Conservation (phyloP, 2,113 vertebrate species). For the Mixornis gularis region DNA sequence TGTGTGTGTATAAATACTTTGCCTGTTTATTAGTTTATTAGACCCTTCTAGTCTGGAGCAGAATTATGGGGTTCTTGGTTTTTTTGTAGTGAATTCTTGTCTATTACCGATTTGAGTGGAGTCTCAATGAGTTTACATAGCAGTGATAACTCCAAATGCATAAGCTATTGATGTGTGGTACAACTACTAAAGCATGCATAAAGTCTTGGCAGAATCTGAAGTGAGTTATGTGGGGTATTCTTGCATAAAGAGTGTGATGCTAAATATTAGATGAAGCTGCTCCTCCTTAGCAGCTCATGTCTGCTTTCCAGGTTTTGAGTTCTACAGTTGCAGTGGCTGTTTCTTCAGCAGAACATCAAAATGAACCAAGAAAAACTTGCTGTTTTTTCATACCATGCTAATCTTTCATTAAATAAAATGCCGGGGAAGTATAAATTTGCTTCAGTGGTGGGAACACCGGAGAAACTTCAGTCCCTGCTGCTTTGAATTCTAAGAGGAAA, state of each 20-base stretch:
- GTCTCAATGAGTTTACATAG: background rate
- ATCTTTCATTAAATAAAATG: background rate
- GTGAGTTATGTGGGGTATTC: background rate
- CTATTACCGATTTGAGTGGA: background rate
- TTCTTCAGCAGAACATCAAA: background rate
- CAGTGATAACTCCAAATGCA: background rate
- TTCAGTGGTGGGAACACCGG: background rate
- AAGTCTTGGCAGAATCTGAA: background rate
- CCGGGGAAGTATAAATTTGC: background rate
- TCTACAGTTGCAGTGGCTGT: background rate
- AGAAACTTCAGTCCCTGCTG: background rate
- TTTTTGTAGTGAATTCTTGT: background rate
- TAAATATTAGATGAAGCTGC: slow-evolving; percentile 39
- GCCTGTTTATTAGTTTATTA: background rate
- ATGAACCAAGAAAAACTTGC: background rate
- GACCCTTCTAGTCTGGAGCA: background rate
- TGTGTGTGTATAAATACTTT: background rate
- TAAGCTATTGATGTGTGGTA: background rate
- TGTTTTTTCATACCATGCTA: background rate
- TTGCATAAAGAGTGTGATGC: background rate
- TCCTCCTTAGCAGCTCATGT: background rate
- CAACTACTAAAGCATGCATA: slow-evolving; percentile 19
- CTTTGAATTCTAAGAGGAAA: background rate
- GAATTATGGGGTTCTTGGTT: background rate
- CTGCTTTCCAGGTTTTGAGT: background rate